phyloP scores from a whole-genome alignment of 2,797 vertebrate genomes.

The Xyrichtys novacula region DNA sequence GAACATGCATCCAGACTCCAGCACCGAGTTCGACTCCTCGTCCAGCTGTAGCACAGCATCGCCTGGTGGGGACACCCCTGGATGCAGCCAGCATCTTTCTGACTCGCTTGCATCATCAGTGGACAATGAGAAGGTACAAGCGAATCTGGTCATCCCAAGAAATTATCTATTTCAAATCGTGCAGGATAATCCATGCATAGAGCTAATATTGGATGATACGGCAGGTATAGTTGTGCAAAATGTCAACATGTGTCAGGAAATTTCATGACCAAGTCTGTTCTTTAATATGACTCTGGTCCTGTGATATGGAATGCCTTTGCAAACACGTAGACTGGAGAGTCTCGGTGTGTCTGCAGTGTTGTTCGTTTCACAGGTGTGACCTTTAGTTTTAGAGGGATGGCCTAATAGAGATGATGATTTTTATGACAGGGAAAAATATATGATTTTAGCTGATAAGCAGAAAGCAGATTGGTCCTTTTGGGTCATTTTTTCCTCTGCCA shows the following conservation, averaged over 20 bases:
- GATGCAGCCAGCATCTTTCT: conserved; percentile 88
- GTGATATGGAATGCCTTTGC: conserved; percentile 15
- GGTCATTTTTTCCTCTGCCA: conserved; percentile 26
- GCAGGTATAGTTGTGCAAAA: conserved; percentile 3
- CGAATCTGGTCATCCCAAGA: conserved; percentile 29
- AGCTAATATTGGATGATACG: background rate
- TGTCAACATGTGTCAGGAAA: conserved; percentile 14
- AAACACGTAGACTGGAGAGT: conserved; percentile 10
- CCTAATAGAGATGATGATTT: conserved; percentile 5
- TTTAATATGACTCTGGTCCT: conserved; percentile 8
- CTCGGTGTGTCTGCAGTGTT: background rate
- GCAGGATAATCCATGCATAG: conserved; percentile 3
- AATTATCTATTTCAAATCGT: background rate
- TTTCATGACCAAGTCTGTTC: conserved; percentile 23
- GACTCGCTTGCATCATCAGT: conserved; percentile 90
- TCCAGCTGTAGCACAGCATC: conserved; percentile 94
- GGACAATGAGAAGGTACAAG: conserved; percentile 88
- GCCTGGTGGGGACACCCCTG: conserved; percentile 90
- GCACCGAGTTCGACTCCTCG: conserved; percentile 89
- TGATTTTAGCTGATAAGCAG: conserved; percentile 19
- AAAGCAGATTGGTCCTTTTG: conserved; percentile 7
- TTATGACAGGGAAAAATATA: background rate
- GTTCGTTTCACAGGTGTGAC: conserved; percentile 33
- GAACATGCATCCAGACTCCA: conserved; percentile 90
- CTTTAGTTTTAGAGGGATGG: conserved; percentile 48